Evolutionary conservation across 2,888 invertebrate species (phyloP).

Genomic region (Polyommatus icarus): DNA sequence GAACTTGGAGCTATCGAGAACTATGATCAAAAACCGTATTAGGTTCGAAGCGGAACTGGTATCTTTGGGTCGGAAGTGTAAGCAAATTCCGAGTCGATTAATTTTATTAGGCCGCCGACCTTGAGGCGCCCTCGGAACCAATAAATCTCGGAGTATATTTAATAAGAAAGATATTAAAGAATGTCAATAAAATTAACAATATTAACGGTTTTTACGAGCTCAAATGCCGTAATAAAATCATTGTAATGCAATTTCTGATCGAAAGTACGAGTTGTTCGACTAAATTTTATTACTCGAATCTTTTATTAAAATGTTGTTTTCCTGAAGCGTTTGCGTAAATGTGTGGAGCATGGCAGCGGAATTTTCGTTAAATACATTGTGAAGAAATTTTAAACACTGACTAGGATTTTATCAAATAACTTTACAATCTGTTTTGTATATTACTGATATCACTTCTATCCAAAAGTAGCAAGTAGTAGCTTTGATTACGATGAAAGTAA

Average conservation of each 20-base stretch:
- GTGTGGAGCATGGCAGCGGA: not conserved
- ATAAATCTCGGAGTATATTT: conserved; percentile 4
- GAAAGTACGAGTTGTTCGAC: conserved; percentile 21
- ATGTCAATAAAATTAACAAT: conserved; percentile 30
- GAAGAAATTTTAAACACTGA: not conserved
- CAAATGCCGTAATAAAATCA: conserved; percentile 17
- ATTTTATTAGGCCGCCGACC: conserved; percentile 31
- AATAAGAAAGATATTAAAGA: conserved; percentile 26
- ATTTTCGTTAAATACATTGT: not conserved
- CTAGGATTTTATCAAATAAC: not conserved
- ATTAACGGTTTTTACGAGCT: conserved; percentile 27
- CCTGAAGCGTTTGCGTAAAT: conserved; percentile 12
- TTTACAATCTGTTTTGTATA: not conserved
- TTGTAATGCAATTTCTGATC: conserved; percentile 21
- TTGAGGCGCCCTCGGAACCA: conserved; percentile 11
- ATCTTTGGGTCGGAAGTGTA: conserved; percentile 49
- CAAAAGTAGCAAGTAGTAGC: not conserved
- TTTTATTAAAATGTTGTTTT: conserved; percentile 11
- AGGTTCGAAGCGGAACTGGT: conserved; percentile 53
- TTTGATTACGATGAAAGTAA: not conserved
- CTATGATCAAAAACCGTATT: conserved; percentile 37
- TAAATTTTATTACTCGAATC: not conserved
- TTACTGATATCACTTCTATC: no score
- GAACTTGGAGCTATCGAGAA: not conserved
- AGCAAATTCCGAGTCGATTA: conserved; percentile 44